Evolutionary conservation across 1,140 invertebrate species (phyloP).

Genomic region (Fopius arisanus): DNA sequence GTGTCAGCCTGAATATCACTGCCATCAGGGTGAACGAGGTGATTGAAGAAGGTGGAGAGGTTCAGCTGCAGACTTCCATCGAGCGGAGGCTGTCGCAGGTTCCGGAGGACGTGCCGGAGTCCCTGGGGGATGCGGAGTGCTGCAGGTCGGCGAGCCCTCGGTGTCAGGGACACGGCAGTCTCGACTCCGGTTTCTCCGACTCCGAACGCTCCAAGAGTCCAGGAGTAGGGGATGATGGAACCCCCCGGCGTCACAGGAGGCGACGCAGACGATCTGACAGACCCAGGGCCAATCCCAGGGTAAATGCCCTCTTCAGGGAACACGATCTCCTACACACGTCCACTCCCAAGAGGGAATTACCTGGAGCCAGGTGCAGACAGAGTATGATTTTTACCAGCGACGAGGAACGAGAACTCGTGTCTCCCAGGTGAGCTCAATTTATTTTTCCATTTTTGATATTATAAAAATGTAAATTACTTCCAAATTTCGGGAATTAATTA

Average conservation of each 20-base stretch:
- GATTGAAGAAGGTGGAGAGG: neutral
- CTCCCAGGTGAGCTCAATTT: neutral
- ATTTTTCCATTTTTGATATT: too few species aligned
- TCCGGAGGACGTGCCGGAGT: neutral
- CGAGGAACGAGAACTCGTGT: neutral
- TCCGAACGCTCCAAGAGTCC: slow-evolving; percentile 56
- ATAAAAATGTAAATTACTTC: too few species aligned
- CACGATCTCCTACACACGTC: slow-evolving; percentile 48
- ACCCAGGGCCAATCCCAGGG: slow-evolving; percentile 15
- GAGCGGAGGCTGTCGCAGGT: neutral
- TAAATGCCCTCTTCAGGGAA: slow-evolving; percentile 38
- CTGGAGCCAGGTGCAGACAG: neutral
- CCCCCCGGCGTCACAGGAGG: slow-evolving; percentile 29
- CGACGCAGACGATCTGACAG: slow-evolving; percentile 25
- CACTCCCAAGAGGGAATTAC: slow-evolving; percentile 46
- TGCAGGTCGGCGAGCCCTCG: neutral
- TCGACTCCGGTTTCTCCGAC: slow-evolving; percentile 67
- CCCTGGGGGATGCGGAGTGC: neutral
- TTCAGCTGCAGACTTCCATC: neutral
- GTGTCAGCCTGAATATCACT: neutral
- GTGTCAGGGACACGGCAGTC: slow-evolving; percentile 57
- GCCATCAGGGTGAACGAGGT: neutral
- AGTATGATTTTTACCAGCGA: neutral
- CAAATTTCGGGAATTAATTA: too few species aligned
- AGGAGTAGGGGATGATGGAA: slow-evolving; percentile 29